Percentiles rank a stretch among this genome's conserved stretches.
Evolutionary conservation across 2,888 invertebrate genomes (phyloP).

Genomic region (Elysia crispata): DNA sequence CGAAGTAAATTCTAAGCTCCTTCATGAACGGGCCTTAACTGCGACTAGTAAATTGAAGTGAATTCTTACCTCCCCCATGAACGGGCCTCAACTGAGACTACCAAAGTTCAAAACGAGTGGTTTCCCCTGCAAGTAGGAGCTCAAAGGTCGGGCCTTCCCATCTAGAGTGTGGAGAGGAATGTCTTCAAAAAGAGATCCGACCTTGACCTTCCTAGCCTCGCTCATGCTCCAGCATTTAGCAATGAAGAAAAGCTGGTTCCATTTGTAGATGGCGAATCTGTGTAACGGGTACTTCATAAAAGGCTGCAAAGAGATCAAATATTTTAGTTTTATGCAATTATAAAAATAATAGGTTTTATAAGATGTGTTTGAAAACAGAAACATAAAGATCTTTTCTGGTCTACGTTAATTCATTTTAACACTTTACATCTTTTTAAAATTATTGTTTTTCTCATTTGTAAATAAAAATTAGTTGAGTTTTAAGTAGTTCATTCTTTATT

Average conservation of each 20-base stretch:
- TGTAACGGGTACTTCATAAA: neutral
- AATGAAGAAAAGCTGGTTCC: slow-evolving; percentile 5
- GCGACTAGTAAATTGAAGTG: too few relatives aligned
- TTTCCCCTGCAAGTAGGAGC: neutral
- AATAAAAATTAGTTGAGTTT: too few relatives aligned
- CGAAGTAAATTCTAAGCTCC: too few relatives aligned
- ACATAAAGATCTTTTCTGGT: too few relatives aligned
- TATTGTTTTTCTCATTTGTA: too few relatives aligned
- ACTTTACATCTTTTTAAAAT: too few relatives aligned
- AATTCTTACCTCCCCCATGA: neutral
- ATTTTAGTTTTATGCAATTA: neutral
- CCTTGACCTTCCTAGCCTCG: neutral
- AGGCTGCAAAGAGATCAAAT: neutral
- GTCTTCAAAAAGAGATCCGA: neutral
- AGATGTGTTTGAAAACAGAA: too few relatives aligned
- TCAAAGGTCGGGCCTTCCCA: neutral
- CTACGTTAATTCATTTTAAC: too few relatives aligned
- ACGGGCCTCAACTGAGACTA: slow-evolving; percentile 7
- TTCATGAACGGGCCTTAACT: too few relatives aligned
- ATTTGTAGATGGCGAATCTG: slow-evolving; percentile 18
- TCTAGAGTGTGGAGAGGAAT: neutral
- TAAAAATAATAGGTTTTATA: too few relatives aligned
- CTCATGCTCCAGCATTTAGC: neutral
- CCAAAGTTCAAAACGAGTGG: slow-evolving; percentile 9
- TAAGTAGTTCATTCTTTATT: too few relatives aligned